phyloP scores from a whole-genome alignment of 2,113 vertebrate species.

The Eubucco bourcierii region DNA sequence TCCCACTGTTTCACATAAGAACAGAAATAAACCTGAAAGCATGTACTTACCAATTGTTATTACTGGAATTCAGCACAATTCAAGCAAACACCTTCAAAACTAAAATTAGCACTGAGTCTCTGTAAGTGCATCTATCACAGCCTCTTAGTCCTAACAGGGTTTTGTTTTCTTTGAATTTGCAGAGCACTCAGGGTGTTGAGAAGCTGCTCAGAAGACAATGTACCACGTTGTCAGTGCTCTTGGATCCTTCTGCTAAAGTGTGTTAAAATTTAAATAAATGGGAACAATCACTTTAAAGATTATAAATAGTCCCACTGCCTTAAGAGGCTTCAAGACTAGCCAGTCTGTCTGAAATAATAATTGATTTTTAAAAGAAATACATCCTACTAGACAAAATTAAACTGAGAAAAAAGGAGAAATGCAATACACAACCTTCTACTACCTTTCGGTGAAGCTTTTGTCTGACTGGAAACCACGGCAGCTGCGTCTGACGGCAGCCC shows the following conservation, averaged over 20 bases:
- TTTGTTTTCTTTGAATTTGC: slow-evolving; percentile 27
- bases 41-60: slow-evolving; percentile 4
- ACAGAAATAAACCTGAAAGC: slow-evolving; percentile 47
- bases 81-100: slow-evolving; percentile 33
- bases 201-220: slow-evolving; percentile 31
- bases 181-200: not conserved
- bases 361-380: slow-evolving; percentile 10
- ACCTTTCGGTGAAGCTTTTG: slow-evolving; percentile 88
- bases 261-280: not conserved
- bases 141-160: not conserved
- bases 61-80: slow-evolving; percentile 48
- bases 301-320: not conserved
- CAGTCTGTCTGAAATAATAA: not conserved
- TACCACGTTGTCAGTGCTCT: not conserved
- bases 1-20: not conserved
- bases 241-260: not conserved
- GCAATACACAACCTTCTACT: not conserved
- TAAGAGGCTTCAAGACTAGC: not conserved
- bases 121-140: slow-evolving; percentile 24
- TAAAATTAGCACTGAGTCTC: not conserved
- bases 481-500: slow-evolving; percentile 86
- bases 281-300: not conserved
- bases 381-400: not conserved
- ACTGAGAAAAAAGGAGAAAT: not conserved
- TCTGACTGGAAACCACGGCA: slow-evolving; percentile 81